These are phyloP conservation scores for Parapsyche elsis DNA, from an alignment of 1,140 invertebrate genomes.

Conservation along the genomic window DNA sequence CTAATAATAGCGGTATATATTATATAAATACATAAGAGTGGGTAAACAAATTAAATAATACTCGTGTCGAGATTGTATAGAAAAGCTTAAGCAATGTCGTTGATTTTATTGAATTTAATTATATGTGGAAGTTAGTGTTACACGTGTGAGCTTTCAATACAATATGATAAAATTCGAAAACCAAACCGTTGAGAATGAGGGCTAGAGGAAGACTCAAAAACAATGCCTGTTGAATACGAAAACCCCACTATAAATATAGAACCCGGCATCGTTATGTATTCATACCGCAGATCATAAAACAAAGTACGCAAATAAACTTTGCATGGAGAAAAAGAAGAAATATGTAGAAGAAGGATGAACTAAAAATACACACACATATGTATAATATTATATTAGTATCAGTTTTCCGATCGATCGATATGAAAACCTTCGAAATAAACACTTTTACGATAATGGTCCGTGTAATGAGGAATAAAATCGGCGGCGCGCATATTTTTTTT, in stretches of 20 bases:
- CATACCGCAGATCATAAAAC: conserved; percentile 34
- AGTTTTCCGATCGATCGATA: neutral
- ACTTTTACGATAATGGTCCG: neutral
- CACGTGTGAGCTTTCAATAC: too few species aligned
- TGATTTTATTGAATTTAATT: too few species aligned
- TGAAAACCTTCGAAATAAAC: neutral
- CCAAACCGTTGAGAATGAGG: neutral
- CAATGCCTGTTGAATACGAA: conserved; percentile 41
- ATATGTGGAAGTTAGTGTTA: too few species aligned
- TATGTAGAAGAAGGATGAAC: neutral
- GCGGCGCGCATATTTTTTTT: neutral
- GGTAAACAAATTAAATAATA: too few species aligned
- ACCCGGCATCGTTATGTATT: neutral
- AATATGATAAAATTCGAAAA: too few species aligned
- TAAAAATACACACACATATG: neutral
- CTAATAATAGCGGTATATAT: too few species aligned
- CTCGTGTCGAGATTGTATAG: too few species aligned
- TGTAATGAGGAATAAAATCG: neutral
- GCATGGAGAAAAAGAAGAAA: neutral
- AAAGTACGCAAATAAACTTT: conserved; percentile 48
- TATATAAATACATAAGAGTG: too few species aligned
- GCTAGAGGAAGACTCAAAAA: conserved; percentile 27
- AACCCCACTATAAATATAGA: neutral
- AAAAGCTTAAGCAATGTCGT: too few species aligned
- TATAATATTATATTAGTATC: neutral